Conservation (phyloP, 2,797 vertebrate species). For the Coracias cyanogaster region DNA sequence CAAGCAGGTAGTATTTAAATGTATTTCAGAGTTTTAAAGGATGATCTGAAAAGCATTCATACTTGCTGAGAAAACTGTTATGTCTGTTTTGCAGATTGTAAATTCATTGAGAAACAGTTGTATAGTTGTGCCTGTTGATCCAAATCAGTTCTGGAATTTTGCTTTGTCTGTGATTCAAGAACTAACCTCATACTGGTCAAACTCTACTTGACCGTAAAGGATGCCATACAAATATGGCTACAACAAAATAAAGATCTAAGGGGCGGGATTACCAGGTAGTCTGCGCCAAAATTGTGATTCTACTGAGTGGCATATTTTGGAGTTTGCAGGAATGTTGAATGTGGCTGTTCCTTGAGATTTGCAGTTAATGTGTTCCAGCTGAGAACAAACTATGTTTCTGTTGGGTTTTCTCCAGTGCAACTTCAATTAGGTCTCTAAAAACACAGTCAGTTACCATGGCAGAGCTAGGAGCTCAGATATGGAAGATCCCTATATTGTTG, state of each 20-base stretch:
- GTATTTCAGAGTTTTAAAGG: neutral
- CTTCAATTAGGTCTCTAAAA: neutral
- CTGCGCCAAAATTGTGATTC: neutral
- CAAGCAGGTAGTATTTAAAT: neutral
- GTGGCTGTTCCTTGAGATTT: neutral
- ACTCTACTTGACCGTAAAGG: neutral
- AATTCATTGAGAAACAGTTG: neutral
- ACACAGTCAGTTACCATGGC: neutral
- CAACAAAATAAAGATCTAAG: neutral
- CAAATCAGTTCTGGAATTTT: neutral
- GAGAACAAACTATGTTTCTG: neutral
- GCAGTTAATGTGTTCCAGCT: neutral
- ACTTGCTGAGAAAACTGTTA: neutral
- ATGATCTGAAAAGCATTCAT: neutral
- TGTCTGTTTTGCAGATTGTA: neutral
- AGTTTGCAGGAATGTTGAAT: neutral
- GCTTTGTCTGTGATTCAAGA: neutral
- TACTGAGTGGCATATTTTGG: neutral
- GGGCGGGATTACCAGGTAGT: neutral
- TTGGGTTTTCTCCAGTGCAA: neutral
- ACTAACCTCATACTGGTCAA: neutral
- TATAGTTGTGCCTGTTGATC: neutral
- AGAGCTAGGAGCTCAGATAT: neutral
- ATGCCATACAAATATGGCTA: neutral
- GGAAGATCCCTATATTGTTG: neutral